A percentile compares a stretch with the other conserved stretches of the same genome.
These are phyloP conservation scores for Ivindomyrus marchei DNA, from an alignment of 2,113 vertebrate genomes.

Conservation along the genomic window DNA sequence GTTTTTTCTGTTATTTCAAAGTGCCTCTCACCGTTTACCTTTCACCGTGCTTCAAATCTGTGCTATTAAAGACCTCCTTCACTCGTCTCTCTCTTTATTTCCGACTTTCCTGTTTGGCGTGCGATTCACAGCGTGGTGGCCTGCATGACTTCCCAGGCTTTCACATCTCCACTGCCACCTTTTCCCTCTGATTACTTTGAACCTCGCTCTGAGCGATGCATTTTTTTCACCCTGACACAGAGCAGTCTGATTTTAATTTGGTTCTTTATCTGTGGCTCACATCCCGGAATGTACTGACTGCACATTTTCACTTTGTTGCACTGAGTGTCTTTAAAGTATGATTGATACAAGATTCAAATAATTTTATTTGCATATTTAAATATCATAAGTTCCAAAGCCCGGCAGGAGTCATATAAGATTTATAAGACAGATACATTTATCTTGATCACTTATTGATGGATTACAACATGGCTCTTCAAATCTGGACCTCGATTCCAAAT, in stretches of 20 bases:
- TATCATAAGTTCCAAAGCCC: not conserved
- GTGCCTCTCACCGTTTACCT: conserved; percentile 52
- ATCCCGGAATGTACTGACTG: not conserved
- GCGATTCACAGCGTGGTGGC: not conserved
- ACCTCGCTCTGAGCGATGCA: not conserved
- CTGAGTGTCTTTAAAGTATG: not conserved
- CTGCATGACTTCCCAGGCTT: not conserved
- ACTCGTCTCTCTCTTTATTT: conserved; percentile 38
- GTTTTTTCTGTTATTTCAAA: conserved; percentile 19
- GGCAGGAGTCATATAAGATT: not conserved
- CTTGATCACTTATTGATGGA: not conserved
- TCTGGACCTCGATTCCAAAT: too few relatives aligned
- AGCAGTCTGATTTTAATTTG: not conserved
- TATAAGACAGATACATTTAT: not conserved
- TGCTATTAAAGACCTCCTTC: conserved; percentile 76
- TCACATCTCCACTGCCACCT: not conserved
- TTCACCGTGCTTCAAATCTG: conserved; percentile 62
- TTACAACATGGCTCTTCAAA: not conserved
- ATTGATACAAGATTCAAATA: not conserved
- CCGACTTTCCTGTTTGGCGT: conserved; percentile 21
- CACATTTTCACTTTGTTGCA: not conserved
- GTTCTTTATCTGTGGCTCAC: not conserved
- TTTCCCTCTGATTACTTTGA: not conserved
- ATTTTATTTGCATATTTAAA: not conserved
- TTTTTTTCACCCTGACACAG: not conserved